These are phyloP conservation scores for Anaspis maculata DNA, from an alignment of 2,888 invertebrate species.

Conservation along the genomic window DNA sequence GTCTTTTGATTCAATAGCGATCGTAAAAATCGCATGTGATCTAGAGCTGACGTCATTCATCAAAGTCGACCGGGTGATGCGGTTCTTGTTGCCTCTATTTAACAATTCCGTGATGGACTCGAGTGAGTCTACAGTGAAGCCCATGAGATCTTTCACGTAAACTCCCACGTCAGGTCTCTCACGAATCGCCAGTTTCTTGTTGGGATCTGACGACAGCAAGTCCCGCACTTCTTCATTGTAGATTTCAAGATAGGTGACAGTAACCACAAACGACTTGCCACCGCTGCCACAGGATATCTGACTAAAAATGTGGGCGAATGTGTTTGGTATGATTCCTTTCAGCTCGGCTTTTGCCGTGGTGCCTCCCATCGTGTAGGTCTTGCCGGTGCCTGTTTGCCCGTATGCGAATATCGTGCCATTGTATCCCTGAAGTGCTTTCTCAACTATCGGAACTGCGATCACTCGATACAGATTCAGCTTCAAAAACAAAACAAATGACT, in stretches of 20 bases:
- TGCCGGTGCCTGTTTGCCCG: slow-evolving; percentile 94
- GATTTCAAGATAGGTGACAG: slow-evolving; percentile 97
- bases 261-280: slow-evolving; percentile 68
- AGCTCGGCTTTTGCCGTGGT: slow-evolving; percentile 78
- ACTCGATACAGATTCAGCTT: slow-evolving; percentile 92
- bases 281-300: slow-evolving; percentile 91
- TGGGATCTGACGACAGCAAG: slow-evolving; percentile 76
- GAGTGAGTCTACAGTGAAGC: slow-evolving; percentile 83
- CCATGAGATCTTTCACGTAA: slow-evolving; percentile 94
- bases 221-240: slow-evolving; percentile 99
- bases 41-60: slow-evolving; percentile 97
- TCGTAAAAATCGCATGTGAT: slow-evolving; percentile 97
- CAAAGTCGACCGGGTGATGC: slow-evolving; percentile 83
- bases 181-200: slow-evolving; percentile 81
- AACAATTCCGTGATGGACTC: slow-evolving; percentile 39
- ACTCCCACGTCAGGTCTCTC: slow-evolving; percentile 95
- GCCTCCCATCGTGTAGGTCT: slow-evolving; percentile 98
- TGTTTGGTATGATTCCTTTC: slow-evolving; percentile 95
- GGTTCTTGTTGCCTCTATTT: slow-evolving; percentile 93
- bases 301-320: slow-evolving; percentile 97
- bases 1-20: slow-evolving; percentile 93
- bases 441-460: slow-evolving; percentile 93
- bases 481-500: slow-evolving; percentile 16
- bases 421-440: slow-evolving; percentile 92
- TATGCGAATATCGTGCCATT: slow-evolving; percentile 91